Base-by-base conservation (phyloP, 2,888 invertebrate species). In the Emmelina monodactyla region DNA sequence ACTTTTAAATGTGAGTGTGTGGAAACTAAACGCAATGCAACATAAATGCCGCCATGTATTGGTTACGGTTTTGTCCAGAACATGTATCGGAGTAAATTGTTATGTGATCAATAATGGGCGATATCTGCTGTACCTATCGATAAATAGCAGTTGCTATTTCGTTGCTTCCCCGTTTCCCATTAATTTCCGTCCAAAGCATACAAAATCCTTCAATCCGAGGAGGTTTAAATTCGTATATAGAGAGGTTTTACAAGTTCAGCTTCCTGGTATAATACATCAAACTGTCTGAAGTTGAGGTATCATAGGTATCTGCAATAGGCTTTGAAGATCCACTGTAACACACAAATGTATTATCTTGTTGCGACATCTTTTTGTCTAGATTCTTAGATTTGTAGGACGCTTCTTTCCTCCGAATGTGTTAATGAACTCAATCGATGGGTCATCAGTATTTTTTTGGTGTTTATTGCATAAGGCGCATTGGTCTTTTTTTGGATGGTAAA, bases 171-270 rank as follows among this genome's bases (percentile, higher is more conserved):
- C 34, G 32, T 38, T 38, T 38, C 28, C 34, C 38, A 29, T 38
- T 38, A 31, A 38, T 38, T 35, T 38, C 34, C 22, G 34, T 37
- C 35, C 35, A 38, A 15, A 35, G 32, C 29, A 35, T 38, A 28
- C 38, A 35, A 29, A 32, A 28, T 28, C 34, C 37, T 25, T 37
- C 19, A 19, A 33, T 34, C 2, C 34, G 16, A 31, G 37, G 34
- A 37, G 37, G 34, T 37, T 37, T 34, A 31, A 28, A 31, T 16
- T 31, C 14, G 14, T 38, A 32, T 16, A 38, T 38, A 29, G 35
- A 34, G 25, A 34, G 34, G 32, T 32, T 38, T 31, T 38, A 32
- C 25, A 38, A 31, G 28, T 37, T 34, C 29, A 38, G 25, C 25
- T 28, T 31, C 16, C 34, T 28, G 7, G 28, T n/a, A 29, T 34